Conservation (phyloP, 35 echinoderm and acorn worm genomes). For the Lytechinus variegatus region DNA sequence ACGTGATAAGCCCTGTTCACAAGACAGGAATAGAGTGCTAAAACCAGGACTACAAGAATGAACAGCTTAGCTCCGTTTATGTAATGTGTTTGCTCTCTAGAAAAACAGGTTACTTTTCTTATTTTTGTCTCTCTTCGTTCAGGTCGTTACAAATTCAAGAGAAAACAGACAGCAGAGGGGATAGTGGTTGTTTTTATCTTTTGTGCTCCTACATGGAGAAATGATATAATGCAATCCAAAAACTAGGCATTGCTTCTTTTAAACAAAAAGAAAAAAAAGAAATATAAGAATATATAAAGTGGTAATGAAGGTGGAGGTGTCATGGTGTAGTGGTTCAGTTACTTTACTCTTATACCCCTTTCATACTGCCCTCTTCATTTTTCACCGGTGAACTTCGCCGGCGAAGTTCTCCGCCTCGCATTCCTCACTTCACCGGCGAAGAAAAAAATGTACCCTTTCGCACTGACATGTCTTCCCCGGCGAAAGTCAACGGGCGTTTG, state of each 20-base stretch:
- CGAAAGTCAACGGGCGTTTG: too few species aligned
- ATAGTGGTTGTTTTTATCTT: background rate
- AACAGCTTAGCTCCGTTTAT: background rate
- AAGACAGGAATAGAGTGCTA: background rate
- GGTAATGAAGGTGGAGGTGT: too few species aligned
- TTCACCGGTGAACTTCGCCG: too few species aligned
- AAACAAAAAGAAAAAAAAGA: background rate
- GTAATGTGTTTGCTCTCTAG: background rate
- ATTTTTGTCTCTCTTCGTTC: background rate
- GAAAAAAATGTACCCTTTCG: too few species aligned
- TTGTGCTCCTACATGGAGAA: background rate
- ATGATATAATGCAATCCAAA: background rate
- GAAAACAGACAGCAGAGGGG: background rate
- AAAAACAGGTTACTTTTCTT: background rate
- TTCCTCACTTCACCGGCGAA: too few species aligned
- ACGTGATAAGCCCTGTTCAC: background rate
- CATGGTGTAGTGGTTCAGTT: too few species aligned
- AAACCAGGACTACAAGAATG: background rate
- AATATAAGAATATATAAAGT: background rate
- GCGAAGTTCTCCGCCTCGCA: too few species aligned
- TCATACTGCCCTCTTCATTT: too few species aligned
- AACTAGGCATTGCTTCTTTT: background rate
- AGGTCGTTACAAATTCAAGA: background rate
- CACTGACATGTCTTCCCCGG: too few species aligned
- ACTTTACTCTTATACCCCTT: too few species aligned